These are phyloP conservation scores for Acrocephalus kingi DNA, from an alignment of 2,113 vertebrate species.

Conservation along the genomic window DNA sequence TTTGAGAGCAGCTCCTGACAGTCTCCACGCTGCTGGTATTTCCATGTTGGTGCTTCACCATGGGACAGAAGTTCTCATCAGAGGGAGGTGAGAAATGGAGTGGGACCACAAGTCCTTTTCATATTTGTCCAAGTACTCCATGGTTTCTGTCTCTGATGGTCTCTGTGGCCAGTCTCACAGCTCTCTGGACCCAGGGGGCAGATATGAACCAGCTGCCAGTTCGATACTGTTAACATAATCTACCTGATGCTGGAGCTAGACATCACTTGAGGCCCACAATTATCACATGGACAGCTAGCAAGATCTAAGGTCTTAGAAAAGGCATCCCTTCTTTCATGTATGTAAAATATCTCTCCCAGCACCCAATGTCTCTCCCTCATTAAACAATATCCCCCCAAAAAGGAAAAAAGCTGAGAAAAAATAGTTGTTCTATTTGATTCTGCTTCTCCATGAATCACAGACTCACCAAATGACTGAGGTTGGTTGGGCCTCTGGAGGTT, in stretches of 20 bases:
- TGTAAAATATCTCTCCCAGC: neutral
- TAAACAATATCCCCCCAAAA: neutral
- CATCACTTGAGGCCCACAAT: neutral
- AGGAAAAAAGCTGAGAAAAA: neutral
- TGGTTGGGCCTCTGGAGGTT: neutral
- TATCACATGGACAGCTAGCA: neutral
- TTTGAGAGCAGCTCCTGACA: neutral
- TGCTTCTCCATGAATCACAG: neutral
- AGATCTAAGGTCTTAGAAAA: neutral
- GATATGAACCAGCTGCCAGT: neutral
- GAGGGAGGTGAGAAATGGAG: neutral
- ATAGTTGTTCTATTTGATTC: neutral
- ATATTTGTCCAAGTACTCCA: neutral
- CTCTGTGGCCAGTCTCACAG: neutral
- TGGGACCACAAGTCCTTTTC: no score
- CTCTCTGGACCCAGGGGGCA: neutral
- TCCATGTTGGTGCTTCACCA: accelerated
- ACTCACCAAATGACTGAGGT: neutral
- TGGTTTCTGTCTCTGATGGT: neutral
- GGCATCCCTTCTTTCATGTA: neutral
- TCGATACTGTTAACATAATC: neutral
- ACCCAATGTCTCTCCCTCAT: neutral
- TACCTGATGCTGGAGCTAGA: neutral
- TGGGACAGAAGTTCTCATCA: neutral
- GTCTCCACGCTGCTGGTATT: neutral